Conservation (phyloP, 2,113 vertebrate genomes). For the Alethe castanea region DNA sequence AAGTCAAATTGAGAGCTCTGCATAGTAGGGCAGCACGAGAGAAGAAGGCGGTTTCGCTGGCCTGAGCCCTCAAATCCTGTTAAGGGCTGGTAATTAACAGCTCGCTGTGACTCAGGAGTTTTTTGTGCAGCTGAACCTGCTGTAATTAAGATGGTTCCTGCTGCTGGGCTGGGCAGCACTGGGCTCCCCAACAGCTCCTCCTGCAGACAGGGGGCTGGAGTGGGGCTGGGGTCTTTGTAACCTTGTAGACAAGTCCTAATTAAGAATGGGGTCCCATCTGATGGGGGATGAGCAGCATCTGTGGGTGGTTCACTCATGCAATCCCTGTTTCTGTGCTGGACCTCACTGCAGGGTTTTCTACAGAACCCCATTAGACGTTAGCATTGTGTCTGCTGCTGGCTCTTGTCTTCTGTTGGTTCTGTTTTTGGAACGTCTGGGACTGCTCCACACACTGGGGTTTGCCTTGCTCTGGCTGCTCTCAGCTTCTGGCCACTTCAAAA, state of each 20-base stretch:
- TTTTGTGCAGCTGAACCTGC: not conserved
- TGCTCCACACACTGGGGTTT: not conserved
- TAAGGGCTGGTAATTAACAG: slow-evolving; percentile 53
- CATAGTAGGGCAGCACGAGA: not conserved
- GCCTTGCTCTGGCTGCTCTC: not conserved
- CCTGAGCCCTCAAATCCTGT: slow-evolving; percentile 19
- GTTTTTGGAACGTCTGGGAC: not conserved
- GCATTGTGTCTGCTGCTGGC: not conserved
- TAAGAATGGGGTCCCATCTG: not conserved
- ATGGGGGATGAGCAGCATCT: not conserved
- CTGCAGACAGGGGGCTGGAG: not conserved
- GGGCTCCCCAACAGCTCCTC: not conserved
- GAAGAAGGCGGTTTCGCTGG: not conserved
- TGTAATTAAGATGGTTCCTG: not conserved
- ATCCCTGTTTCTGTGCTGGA: rapidly evolving
- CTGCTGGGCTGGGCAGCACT: not conserved
- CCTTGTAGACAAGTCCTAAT: not conserved
- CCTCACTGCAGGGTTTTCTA: not conserved
- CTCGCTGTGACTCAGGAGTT: slow-evolving; percentile 33
- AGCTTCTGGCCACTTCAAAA: not conserved
- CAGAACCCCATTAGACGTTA: not conserved
- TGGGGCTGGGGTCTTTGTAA: not conserved
- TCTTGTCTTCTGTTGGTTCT: not conserved
- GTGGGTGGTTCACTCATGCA: rapidly evolving
- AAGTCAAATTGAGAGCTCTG: not conserved